These are phyloP conservation scores for Aricia agestis DNA, from an alignment of 1,140 invertebrate genomes.

Conservation along the genomic window DNA sequence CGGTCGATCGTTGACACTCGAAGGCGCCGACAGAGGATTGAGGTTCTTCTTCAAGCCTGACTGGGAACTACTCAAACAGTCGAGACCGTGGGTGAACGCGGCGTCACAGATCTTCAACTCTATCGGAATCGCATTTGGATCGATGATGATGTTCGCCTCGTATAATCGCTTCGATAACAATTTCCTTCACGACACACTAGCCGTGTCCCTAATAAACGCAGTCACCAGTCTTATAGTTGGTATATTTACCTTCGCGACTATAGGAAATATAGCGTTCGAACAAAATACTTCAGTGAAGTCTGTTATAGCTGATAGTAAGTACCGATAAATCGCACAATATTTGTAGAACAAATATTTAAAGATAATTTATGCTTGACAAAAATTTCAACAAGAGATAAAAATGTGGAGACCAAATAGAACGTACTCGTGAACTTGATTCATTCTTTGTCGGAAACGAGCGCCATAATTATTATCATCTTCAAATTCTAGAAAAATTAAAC, in stretches of 20 bases:
- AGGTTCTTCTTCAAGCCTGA: conserved; percentile 92
- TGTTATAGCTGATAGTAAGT: conserved; percentile 90
- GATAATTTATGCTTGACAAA: conserved; percentile 1
- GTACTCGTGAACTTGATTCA: neutral
- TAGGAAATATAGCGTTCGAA: conserved; percentile 90
- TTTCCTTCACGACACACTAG: conserved; percentile 89
- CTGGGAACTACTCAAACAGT: conserved; percentile 88
- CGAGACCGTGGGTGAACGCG: conserved; percentile 94
- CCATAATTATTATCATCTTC: neutral
- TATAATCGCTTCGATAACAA: conserved; percentile 96
- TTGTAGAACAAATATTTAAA: neutral
- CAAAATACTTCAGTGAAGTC: conserved; percentile 85
- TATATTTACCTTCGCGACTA: conserved; percentile 91
- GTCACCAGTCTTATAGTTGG: conserved; percentile 90
- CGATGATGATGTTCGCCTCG: conserved; percentile 95
- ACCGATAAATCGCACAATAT: conserved; percentile 20
- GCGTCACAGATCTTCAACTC: conserved; percentile 96
- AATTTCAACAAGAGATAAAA: neutral
- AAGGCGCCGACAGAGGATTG: conserved; percentile 87
- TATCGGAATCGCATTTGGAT: conserved; percentile 93
- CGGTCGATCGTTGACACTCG: conserved; percentile 86
- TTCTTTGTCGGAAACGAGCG: too few relatives aligned
- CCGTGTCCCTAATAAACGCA: conserved; percentile 88
- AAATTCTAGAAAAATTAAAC: neutral
- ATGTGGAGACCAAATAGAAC: neutral